phyloP scores from a whole-genome alignment of 53 echinoderm and acorn worm genomes.

The Mesocentrotus franciscanus region DNA sequence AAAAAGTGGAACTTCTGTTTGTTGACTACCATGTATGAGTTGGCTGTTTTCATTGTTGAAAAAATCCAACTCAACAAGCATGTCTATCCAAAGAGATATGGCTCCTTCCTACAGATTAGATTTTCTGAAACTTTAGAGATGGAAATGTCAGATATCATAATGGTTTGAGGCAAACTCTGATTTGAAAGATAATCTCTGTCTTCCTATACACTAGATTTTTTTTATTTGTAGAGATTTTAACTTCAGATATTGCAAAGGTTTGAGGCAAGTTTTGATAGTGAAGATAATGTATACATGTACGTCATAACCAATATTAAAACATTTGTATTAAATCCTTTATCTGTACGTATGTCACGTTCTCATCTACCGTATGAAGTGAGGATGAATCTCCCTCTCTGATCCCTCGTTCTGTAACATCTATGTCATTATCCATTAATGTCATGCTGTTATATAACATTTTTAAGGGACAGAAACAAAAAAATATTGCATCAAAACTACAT shows the following conservation, averaged over 20 bases:
- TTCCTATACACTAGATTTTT: no score
- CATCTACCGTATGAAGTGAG: background rate
- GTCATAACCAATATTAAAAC: background rate
- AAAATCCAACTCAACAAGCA: background rate
- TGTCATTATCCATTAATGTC: no score
- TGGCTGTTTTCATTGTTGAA: background rate
- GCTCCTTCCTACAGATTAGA: conserved; percentile 7
- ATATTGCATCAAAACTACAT: no score
- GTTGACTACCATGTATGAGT: background rate
- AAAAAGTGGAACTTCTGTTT: background rate
- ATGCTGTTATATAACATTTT: no score
- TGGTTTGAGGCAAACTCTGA: background rate
- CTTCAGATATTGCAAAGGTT: background rate
- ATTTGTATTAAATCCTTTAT: no score
- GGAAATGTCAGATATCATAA: background rate
- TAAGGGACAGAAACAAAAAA: no score
- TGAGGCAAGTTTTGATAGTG: background rate
- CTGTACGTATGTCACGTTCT: background rate
- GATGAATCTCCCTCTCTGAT: background rate
- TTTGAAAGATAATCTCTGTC: background rate
- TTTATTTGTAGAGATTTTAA: background rate
- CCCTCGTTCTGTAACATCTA: background rate
- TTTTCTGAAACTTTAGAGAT: background rate
- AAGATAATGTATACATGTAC: background rate
- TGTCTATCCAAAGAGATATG: background rate